Percentiles rank a stretch among this genome's conserved stretches.
Conservation (phyloP, 2,888 invertebrate genomes). For the Ectropis crepuscularia region DNA sequence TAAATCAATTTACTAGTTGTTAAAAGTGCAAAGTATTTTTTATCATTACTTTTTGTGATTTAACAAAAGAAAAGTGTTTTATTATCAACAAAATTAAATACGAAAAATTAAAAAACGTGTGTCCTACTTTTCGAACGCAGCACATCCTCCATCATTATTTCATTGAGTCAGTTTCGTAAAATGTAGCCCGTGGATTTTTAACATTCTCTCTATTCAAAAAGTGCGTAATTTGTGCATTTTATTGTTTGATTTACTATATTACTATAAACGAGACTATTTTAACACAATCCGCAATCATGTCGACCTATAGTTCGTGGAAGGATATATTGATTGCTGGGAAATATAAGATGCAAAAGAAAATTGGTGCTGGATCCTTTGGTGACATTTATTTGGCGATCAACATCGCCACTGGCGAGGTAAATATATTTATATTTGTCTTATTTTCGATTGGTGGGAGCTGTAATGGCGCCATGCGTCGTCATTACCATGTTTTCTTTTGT, state of each 20-base stretch:
- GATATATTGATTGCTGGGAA: conserved; percentile 96
- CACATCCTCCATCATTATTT: conserved; percentile 44
- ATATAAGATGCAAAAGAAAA: conserved; percentile 97
- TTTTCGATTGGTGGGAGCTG: conserved; percentile 28
- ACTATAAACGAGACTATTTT: conserved; percentile 50
- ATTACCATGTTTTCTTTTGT: conserved; percentile 45
- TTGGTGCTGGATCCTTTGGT: conserved; percentile 99
- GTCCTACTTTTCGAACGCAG: conserved; percentile 55
- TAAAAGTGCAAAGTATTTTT: too few relatives aligned
- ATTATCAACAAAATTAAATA: too few relatives aligned
- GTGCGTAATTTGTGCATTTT: conserved; percentile 65
- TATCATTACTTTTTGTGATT: too few relatives aligned
- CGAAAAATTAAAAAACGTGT: conserved; percentile 29
- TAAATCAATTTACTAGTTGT: too few relatives aligned
- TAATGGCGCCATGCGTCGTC: conserved; percentile 43
- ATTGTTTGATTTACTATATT: conserved; percentile 53
- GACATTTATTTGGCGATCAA: conserved; percentile 99
- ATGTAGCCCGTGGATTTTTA: conserved; percentile 66
- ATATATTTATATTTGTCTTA: conserved; percentile 39
- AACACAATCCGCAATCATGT: conserved; percentile 51
- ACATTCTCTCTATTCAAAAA: conserved; percentile 62
- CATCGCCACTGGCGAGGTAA: conserved; percentile 95
- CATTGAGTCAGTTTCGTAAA: conserved; percentile 64
- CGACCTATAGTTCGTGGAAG: conserved; percentile 58
- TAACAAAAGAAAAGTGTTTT: neutral